Base-by-base conservation (phyloP, 2,113 vertebrate genomes). In the Leptocoma aspasia region DNA sequence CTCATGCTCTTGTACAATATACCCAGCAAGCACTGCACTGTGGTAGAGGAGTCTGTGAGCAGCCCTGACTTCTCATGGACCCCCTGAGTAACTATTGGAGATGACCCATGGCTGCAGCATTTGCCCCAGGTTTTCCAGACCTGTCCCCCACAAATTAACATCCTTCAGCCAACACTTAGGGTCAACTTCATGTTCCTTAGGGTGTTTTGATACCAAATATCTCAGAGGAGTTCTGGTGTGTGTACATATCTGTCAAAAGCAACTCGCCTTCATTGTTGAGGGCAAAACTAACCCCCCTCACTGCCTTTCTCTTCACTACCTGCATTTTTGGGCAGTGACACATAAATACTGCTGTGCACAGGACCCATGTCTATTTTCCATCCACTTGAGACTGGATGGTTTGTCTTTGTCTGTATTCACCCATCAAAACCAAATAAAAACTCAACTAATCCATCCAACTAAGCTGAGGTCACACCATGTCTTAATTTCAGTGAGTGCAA, bases 371-470 rank as follows among this genome's bases (percentile, higher is more conserved):
- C 82, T 79, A 37, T 69, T 94, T 95, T 89, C 72, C 59, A 82
- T 77, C 71, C 82, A 84, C 87, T 95, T 66, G 85, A 93, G 86
- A 88, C 63, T 76, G 70, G 76, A 72, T 61, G 53, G 19, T 92
- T 96, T 95, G n/a, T 71, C 86, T 97, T 92, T 91, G 94, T 83
- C 84, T 92, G 47, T 56, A 87, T 89, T 91, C 89, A 80, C 59
- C 85, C 76, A 64, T 27, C 68, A 75, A 96, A 91, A 85, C 4
- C 45, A 96, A 96, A 97, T 91, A 92, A 81, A 77, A 93, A 78
- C 82, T 77, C 44, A 69, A 31, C 39, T 91, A 95, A 91, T 68
- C 66, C 49, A 35, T 87, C 76, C 60, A 35, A 6, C 19, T 79
- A 79, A 96, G 70, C 24, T 54, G 93, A 94, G 92, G 84, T 96